A percentile compares a stretch with the other conserved stretches of the same genome.
phyloP scores from a whole-genome alignment of 2,113 vertebrate species.

The Nothobranchius kuhntae region DNA sequence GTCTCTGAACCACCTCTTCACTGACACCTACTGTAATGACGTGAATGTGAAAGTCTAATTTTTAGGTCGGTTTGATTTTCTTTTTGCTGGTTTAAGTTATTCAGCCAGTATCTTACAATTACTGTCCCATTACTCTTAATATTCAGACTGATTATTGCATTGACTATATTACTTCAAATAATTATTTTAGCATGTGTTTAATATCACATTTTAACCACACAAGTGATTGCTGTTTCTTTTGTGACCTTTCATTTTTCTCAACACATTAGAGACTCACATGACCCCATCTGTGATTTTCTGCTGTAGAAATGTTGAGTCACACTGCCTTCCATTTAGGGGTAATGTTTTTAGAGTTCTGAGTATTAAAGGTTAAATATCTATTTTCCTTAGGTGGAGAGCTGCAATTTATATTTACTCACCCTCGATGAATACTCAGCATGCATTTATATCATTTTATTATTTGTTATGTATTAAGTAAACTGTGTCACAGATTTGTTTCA shows the following conservation, averaged over 20 bases:
- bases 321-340: neutral
- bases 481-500: conserved; percentile 26
- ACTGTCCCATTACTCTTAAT: neutral
- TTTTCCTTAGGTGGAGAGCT: too few relatives aligned
- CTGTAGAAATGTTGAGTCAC: too few relatives aligned
- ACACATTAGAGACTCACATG: too few relatives aligned
- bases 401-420: neutral
- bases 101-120: neutral
- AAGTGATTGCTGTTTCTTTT: too few relatives aligned
- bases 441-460: conserved; percentile 45
- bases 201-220: too few relatives aligned
- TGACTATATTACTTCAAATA: neutral
- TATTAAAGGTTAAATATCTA: too few relatives aligned
- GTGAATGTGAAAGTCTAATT: conserved; percentile 2
- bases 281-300: too few relatives aligned
- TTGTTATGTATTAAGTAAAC: conserved; percentile 18
- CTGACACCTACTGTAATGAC: neutral
- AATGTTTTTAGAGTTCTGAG: conserved; percentile 1
- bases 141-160: too few relatives aligned
- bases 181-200: too few relatives aligned
- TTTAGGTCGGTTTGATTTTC: neutral
- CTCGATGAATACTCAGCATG: conserved; percentile 37
- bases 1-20: neutral
- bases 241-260: too few relatives aligned
- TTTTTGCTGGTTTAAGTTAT: neutral